Evolutionary conservation across 2,888 invertebrate species (phyloP).

Genomic region (Petrolisthes manimaculis): DNA sequence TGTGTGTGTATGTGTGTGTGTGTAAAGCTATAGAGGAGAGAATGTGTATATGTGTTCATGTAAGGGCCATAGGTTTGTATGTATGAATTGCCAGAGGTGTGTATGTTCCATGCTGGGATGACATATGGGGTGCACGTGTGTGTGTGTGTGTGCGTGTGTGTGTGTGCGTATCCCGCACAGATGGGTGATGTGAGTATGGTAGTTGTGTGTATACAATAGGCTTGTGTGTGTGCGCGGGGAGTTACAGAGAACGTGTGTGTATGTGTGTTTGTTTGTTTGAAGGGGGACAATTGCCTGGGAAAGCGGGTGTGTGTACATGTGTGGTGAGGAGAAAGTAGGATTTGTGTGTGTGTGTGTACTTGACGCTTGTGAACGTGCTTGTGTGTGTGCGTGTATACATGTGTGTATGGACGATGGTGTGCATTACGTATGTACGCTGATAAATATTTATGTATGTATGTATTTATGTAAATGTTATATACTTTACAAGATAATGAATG

Average conservation of each 20-base stretch:
- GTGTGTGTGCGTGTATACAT: neutral
- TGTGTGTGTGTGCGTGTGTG: no score
- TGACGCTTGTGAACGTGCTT: neutral
- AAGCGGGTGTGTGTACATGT: neutral
- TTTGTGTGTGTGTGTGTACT: constrained; percentile 3
- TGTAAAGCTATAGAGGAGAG: neutral
- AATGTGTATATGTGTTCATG: no score
- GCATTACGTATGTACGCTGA: neutral
- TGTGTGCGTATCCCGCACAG: no score
- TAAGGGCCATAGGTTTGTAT: neutral
- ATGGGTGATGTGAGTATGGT: no score
- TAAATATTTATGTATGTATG: neutral
- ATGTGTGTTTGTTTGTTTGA: neutral
- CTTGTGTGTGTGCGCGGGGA: constrained; percentile 11
- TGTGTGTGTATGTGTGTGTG: constrained; percentile 23
- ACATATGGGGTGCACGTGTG: constrained; percentile 12
- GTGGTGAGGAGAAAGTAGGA: neutral
- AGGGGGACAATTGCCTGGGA: no score
- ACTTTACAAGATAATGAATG: no score
- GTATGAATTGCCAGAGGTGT: neutral
- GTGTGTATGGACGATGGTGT: neutral
- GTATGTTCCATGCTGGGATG: neutral
- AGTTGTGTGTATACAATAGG: no score
- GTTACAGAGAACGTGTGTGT: neutral
- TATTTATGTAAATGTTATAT: neutral